These are phyloP conservation scores for Bolborhynchus lineola DNA, from an alignment of 2,113 vertebrate species.

Conservation along the genomic window DNA sequence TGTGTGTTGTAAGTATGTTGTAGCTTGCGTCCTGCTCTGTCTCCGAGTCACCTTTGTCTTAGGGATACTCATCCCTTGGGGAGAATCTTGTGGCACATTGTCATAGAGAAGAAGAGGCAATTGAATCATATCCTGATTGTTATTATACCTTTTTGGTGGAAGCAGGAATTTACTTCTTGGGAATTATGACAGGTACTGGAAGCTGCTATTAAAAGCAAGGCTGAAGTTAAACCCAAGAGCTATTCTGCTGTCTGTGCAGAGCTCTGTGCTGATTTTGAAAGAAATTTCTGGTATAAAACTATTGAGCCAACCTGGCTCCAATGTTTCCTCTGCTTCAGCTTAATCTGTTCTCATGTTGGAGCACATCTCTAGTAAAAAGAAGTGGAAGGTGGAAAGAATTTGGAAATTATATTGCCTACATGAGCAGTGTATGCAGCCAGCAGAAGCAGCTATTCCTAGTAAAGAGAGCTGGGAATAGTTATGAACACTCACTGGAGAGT, in stretches of 20 bases:
- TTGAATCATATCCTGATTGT: background rate
- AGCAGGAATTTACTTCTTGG: background rate
- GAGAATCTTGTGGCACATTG: background rate
- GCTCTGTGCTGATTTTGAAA: background rate
- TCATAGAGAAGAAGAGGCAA: background rate
- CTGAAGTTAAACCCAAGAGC: background rate
- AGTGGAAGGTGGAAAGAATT: slow-evolving; percentile 16
- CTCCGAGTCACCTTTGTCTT: background rate
- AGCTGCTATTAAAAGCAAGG: background rate
- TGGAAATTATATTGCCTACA: slow-evolving; percentile 17
- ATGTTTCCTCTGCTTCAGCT: background rate
- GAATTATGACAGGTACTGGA: background rate
- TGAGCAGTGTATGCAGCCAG: background rate
- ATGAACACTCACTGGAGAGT: background rate
- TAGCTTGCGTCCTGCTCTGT: background rate
- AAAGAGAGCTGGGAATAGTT: background rate
- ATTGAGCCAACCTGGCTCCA: background rate
- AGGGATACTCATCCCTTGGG: background rate
- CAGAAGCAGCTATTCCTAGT: slow-evolving; percentile 20
- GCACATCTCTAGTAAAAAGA: background rate
- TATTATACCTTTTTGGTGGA: background rate
- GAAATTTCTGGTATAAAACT: background rate
- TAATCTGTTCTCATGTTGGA: background rate
- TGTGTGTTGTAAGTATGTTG: background rate
- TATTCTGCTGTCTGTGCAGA: background rate